Percentiles rank a stretch among this genome's conserved stretches.
These are phyloP conservation scores for Epinotia demarniana DNA, from an alignment of 2,888 invertebrate genomes.

Conservation along the genomic window DNA sequence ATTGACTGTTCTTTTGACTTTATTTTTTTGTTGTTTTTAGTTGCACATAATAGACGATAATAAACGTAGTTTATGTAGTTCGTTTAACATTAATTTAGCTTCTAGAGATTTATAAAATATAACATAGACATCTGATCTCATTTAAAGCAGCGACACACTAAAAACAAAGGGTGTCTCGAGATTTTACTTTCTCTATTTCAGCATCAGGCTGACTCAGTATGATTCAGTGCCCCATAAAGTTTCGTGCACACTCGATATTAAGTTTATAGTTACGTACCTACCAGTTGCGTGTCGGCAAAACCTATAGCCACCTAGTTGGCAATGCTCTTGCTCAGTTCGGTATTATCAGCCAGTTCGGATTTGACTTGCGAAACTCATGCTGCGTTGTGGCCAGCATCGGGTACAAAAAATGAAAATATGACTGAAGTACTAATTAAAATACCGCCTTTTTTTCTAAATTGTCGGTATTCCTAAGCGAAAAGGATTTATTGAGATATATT, in stretches of 20 bases:
- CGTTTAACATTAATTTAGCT: too few species aligned
- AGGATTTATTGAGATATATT: not conserved
- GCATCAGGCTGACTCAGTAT: constrained; percentile 41
- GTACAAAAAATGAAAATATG: constrained; percentile 7
- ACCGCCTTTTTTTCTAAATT: not conserved
- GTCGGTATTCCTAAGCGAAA: not conserved
- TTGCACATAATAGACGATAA: not conserved
- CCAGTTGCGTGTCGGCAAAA: constrained; percentile 79
- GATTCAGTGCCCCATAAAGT: constrained; percentile 50
- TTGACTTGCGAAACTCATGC: constrained; percentile 73
- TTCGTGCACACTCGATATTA: constrained; percentile 60
- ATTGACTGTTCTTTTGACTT: constrained; percentile 21
- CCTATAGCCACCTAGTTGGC: constrained; percentile 77
- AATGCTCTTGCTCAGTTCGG: constrained; percentile 66
- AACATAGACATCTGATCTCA: not conserved
- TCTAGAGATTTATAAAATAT: not conserved
- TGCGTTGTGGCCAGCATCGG: constrained; percentile 55
- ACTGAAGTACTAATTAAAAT: constrained; percentile 1
- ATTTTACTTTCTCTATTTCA: constrained; percentile 44
- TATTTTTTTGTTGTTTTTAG: not conserved
- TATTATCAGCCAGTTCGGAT: constrained; percentile 72
- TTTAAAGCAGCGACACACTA: constrained; percentile 1
- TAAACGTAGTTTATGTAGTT: not conserved
- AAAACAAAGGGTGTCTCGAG: constrained; percentile 16
- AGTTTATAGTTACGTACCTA: constrained; percentile 57